Base-by-base conservation (phyloP, 2,113 vertebrate genomes). In the Carollia perspicillata region DNA sequence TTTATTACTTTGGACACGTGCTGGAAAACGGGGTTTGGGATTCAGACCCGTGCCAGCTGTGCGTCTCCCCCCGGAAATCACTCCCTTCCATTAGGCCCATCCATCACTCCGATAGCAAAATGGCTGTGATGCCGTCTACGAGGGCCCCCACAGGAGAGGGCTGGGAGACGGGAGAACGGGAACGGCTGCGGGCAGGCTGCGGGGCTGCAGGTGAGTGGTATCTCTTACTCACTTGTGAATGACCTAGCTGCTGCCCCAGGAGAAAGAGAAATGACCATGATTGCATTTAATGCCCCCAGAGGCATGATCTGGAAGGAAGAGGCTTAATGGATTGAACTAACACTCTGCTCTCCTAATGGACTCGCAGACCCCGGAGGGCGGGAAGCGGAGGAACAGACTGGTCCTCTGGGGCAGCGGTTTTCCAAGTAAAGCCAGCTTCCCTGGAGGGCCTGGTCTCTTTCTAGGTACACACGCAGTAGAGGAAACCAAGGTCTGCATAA, bases 281-380 rank as follows among this genome's bases (percentile, higher is more conserved):
- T 4, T 84, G 80, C 89, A 84, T 74, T 92, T 84, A 94, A 85
- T 71, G 55, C 77, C 89, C 96, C 84, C 65, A 47, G 95, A 80
- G 96, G 92, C 83, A 51, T 12, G 42, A 53, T 90, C 90, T 81
- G 84, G 66, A 89, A 90, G 96, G 63, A 74, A 65, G 77, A 91
- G 69, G 86, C 95, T 92, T 95, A 96, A 97, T 95, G 94, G 93
- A 89, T 51, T 95, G 89, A 96, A 89, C 92, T 95, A 97, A 96
- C 87, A 93, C 87, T 95, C 55, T 12, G 92, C 92, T 96, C 84
- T 96, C 60, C 95, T 85, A 97, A 93, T 89, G 93, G 90, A 80
- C 91, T 93, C 60, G 58, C 74, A 58, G 94, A 58, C 78, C 47
- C 74, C 44, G 74, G 71, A 30, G 77, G 84, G 90, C 90, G 63